A percentile compares a stretch with the other conserved stretches of the same genome.
phyloP scores from a whole-genome alignment of 2,888 invertebrate genomes.

The Chloroclysta siterata region DNA sequence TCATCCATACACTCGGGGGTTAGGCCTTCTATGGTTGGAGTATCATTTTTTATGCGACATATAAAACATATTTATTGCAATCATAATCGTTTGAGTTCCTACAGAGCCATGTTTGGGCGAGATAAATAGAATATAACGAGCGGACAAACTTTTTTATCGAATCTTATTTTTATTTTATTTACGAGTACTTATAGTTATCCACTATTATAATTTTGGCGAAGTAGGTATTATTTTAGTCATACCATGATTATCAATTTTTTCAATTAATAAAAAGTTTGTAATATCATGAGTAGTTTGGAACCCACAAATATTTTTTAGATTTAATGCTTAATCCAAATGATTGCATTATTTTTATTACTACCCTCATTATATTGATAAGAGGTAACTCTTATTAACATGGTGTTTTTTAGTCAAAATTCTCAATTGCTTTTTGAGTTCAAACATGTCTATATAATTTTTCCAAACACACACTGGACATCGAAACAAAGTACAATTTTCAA shows the following conservation, averaged over 20 bases:
- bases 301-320: too few relatives aligned
- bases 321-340: too few relatives aligned
- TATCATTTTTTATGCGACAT: slow-evolving; percentile 84
- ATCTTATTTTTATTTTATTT: slow-evolving; percentile 50
- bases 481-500: slow-evolving; percentile 66
- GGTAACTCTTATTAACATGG: background rate
- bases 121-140: slow-evolving; percentile 73
- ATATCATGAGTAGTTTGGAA: too few relatives aligned
- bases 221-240: too few relatives aligned
- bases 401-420: background rate
- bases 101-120: slow-evolving; percentile 71
- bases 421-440: background rate
- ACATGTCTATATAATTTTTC: slow-evolving; percentile 42
- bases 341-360: too few relatives aligned
- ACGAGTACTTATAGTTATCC: slow-evolving; percentile 34
- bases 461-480: slow-evolving; percentile 52
- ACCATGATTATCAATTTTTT: too few relatives aligned
- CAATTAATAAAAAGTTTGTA: too few relatives aligned
- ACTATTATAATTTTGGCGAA: slow-evolving; percentile 11
- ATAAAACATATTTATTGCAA: slow-evolving; percentile 85
- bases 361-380: slow-evolving; percentile 4
- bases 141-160: slow-evolving; percentile 56
- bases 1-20: slow-evolving; percentile 84
- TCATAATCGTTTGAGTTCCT: slow-evolving; percentile 81
- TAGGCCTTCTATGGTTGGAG: slow-evolving; percentile 76